Base-by-base conservation (phyloP, 2,888 invertebrate genomes). In the Drepana falcataria region DNA sequence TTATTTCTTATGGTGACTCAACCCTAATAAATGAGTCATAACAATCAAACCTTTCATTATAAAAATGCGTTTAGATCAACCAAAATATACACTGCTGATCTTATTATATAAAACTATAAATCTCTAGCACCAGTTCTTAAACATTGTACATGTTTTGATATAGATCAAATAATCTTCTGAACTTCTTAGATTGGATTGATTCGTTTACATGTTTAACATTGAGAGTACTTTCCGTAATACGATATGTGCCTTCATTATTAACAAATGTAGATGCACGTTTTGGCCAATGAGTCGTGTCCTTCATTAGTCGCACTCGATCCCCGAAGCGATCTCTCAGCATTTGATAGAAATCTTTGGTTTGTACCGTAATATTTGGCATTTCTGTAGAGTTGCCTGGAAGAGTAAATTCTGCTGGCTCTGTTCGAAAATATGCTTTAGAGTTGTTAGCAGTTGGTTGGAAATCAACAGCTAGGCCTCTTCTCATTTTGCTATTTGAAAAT, bases 271-370 rank as follows among this genome's bases (percentile, higher is more conserved):
- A 53, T 4, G 5, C 44, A 61, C 58, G 53, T 34, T 34, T 65
- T 2, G 77, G 72, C 55, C 64, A 83, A 63, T 83, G 80, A 0
- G 85, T 86, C 0, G 85, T 86, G 47, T 66, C 75, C 60, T 66
- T 75, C 51, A 86, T 58, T 9, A 81, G 9, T 56, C 65, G 72
- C 0, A 83, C 61, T 47, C 71, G 66, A 55, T 76, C 63, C 0
- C 87, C 87, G 54, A 66, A 87, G 6, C 72, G 69, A n/a, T 75
- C 73, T 60, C 63, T 79, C 2, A 88, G 63, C 58, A 89, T 79
- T 69, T 81, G 81, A 35, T 71, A 80, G 51, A 85, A 85, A 56
- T 90, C 88, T 64, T 85, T 81, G 0, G 71, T 81, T 68, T 90
- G 88, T 1, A 81, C 83, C 9, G 44, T 44, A 2, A 2, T 3